Evolutionary conservation across 53 echinoderm and acorn worm species (phyloP).

Genomic region (Henricia sp.): DNA sequence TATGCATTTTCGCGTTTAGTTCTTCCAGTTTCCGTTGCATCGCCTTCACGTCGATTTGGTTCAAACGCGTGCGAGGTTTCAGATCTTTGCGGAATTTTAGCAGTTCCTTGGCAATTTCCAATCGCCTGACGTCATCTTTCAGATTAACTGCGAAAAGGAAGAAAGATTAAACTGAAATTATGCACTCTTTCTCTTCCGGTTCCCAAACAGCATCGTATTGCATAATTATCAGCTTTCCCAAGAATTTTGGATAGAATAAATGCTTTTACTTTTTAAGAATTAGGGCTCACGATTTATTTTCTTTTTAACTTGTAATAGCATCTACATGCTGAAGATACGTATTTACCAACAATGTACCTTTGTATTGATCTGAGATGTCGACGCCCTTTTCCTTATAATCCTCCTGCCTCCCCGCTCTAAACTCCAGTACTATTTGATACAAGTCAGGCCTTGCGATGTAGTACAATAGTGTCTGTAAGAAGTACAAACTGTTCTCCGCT

Average conservation of each 20-base stretch:
- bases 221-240: too few species aligned
- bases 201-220: too few species aligned
- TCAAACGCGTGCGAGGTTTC: constrained; percentile 73
- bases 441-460: constrained; percentile 88
- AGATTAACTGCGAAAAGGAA: background rate
- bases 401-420: constrained; percentile 70
- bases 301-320: too few species aligned
- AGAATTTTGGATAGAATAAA: too few species aligned
- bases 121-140: constrained; percentile 33
- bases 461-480: constrained; percentile 86
- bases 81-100: constrained; percentile 72
- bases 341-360: constrained; percentile 54
- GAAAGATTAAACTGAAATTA: too few species aligned
- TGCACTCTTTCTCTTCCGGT: too few species aligned
- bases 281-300: too few species aligned
- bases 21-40: constrained; percentile 65
- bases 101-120: constrained; percentile 72
- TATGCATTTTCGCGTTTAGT: constrained; percentile 64
- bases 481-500: constrained; percentile 88
- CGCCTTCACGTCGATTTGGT: constrained; percentile 67
- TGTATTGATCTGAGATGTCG: constrained; percentile 65
- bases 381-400: constrained; percentile 71
- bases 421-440: constrained; percentile 81
- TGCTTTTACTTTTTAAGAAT: too few species aligned
- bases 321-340: background rate